Evolutionary conservation across 2,888 invertebrate species (phyloP), one percentile per base, ranked within the genome.

Genomic region (Eumerus sabulonum): DNA sequence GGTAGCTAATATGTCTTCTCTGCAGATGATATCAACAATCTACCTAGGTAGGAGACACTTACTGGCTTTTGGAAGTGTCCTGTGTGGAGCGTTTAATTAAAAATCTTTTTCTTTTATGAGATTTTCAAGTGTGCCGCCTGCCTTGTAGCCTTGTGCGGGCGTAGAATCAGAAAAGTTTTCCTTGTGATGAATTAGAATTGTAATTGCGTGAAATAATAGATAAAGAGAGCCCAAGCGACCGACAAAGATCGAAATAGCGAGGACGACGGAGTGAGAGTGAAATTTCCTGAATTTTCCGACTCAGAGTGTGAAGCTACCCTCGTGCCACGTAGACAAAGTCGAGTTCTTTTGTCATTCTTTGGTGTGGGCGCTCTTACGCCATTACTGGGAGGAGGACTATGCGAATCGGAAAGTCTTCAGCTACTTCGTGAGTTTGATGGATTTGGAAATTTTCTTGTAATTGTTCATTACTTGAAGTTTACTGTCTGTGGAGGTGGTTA

Each of bases 31-130:
- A 4, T 27, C 7, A 27, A 7, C 7, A n/a, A 27, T 27, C 27
- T 27, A 2, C 27, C 27, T 27, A 27, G 2, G 7, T 27, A 27
- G 2, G 27, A 27, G 27, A 4, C 27, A 2, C 27, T 2, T 7
- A 27, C 7, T 27, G 27, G 27, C 27, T 27, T 27, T 27, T 27
- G 27, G 27, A 7, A 27, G 27, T 4, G 7, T 27, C 27, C 27
- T 27, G 27, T 27, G 27, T 7, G 27, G n/a, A n/a, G 27, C 27
- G 27, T 27, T 27, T 27, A 27, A 27, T 27, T 27, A 77, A 67
- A 76, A 76, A 67, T 73, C 48, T 48, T 18, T 27, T 27, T 7
- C 27, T 72, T 72, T 67, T 50, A 77, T 73, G 57, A 67, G 73
- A 53, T 50, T 53, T 48, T 63, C 40, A 73, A 68, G 67, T 51